Evolutionary conservation across 2,888 invertebrate genomes (phyloP), one percentile per base, ranked within the genome.

Genomic region (Seladonia tumulorum): DNA sequence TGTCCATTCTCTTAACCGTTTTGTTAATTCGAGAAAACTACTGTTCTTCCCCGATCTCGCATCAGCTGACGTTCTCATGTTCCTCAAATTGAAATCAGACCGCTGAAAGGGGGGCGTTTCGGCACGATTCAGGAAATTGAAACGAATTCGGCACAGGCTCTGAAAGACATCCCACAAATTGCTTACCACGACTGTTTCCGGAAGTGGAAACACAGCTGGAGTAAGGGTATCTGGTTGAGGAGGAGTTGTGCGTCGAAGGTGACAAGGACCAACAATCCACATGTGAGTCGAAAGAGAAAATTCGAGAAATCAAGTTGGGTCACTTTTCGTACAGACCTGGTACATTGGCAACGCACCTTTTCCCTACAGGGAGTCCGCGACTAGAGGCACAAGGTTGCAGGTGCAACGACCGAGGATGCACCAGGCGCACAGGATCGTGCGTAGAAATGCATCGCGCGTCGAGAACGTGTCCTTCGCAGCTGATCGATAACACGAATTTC

Each of bases 401-500:
- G 74, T 25, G 63, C 57, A 77, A 87, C 57, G 71, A 29, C 75
- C 72, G 72, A 42, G 35, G 47, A 60, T 68, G 82, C 79, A 74
- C 72, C 84, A 60, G 60, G 78, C 78, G 70, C 78, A 76, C 79
- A 79, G 70, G 68, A 71, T 42, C 53, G 75, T 81, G 80, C 83
- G 87, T 82, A 72, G 80, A 79, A 83, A 84, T 87, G 66, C 87
- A 85, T 88, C 75, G 76, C 75, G 74, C 75, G 79, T 47, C 70
- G 82, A 68, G 68, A 70, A 63, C 80, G 85, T 76, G 87, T 73
- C 79, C 63, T 76, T 76, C 39, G 82, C 85, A 76, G 81, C 85
- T 82, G 88, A 88, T 89, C 89, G 89, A 89, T 88, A 89, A 83
- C 81, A 60, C 80, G 60, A 81, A 81, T 85, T 88, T 82, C 77